A percentile compares a stretch with the other conserved stretches of the same genome.
These are phyloP conservation scores for Pangasianodon hypophthalmus DNA, from an alignment of 2,113 vertebrate species.

Conservation along the genomic window DNA sequence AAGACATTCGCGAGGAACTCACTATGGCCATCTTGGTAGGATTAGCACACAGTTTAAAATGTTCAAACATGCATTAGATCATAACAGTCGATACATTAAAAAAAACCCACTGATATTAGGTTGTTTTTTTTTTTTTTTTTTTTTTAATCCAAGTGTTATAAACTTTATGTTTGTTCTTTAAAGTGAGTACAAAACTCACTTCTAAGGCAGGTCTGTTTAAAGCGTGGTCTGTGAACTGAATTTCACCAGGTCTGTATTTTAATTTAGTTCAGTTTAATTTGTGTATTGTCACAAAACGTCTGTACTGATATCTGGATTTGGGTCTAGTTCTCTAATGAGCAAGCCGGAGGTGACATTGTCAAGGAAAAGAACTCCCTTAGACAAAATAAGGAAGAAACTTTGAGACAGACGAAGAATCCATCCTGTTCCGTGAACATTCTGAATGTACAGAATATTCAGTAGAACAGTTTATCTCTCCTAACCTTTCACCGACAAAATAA, in stretches of 20 bases:
- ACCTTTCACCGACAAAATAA: not conserved
- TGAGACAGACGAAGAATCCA: not conserved
- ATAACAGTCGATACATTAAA: not conserved
- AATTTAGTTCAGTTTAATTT: not conserved
- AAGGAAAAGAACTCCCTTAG: not conserved
- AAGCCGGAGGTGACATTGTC: not conserved
- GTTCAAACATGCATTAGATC: not conserved
- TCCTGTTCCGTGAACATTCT: not conserved
- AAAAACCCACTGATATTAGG: not conserved
- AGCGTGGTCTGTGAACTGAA: not conserved
- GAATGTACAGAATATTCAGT: not conserved
- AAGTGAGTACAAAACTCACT: not conserved
- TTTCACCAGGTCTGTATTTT: not conserved
- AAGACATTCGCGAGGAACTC: constrained; percentile 90
- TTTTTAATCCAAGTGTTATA: not conserved
- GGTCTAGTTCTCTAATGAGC: not conserved
- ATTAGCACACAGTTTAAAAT: not conserved
- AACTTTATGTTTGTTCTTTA: not conserved
- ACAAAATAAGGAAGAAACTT: not conserved
- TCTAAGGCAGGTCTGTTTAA: not conserved
- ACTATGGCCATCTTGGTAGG: constrained; percentile 95
- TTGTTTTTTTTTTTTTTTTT: not conserved
- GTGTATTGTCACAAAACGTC: not conserved
- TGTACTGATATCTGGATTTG: not conserved
- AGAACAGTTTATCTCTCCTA: not conserved